phyloP scores from a whole-genome alignment of 35 echinoderm and acorn worm species.

The Ophioderma brevispina region DNA sequence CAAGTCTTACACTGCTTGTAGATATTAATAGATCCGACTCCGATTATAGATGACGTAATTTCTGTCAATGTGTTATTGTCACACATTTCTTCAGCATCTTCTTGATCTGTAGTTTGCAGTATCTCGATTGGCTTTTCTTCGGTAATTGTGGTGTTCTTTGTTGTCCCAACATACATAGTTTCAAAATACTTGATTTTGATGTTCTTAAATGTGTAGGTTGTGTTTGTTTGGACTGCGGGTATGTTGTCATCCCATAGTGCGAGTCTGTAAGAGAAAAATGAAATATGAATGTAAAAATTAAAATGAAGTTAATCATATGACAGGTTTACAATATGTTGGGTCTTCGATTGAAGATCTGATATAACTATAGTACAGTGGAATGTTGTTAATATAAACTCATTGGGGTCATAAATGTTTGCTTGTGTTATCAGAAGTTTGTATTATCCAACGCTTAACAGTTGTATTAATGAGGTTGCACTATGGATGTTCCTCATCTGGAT shows the following conservation, averaged over 20 bases:
- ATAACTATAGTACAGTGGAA: no score
- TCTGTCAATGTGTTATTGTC: not conserved
- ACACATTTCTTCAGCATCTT: not conserved
- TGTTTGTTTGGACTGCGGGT: not conserved
- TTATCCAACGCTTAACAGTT: no score
- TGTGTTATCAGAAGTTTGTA: no score
- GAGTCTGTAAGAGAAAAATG: not conserved
- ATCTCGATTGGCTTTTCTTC: not conserved
- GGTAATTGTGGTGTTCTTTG: not conserved
- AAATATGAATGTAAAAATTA: no score
- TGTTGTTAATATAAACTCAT: no score
- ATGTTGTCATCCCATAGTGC: not conserved
- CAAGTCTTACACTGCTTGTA: not conserved
- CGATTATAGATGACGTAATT: not conserved
- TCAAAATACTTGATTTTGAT: not conserved
- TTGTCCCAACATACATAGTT: not conserved
- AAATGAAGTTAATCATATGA: no score
- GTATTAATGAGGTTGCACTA: no score
- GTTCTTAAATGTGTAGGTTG: not conserved
- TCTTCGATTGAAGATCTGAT: no score
- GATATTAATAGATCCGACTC: not conserved
- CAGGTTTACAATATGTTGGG: no score
- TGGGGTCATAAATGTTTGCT: no score
- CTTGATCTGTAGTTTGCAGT: not conserved
- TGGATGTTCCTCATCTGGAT: no score